phyloP scores from a whole-genome alignment of 1,140 invertebrate genomes.

The Oscheius sp. region DNA sequence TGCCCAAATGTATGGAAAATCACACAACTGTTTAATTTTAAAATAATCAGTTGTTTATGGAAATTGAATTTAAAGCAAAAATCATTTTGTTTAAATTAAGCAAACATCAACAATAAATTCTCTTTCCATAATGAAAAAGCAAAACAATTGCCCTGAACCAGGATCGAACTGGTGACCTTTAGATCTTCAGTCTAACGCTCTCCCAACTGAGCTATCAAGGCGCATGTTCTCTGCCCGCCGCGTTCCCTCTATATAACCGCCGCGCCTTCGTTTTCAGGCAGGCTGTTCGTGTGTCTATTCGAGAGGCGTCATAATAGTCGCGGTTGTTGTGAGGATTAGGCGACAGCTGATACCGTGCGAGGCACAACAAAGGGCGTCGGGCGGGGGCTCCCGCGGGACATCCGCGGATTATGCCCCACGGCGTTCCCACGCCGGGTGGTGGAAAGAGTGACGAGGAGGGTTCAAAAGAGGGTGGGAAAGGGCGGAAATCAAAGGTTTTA shows the following conservation, averaged over 20 bases:
- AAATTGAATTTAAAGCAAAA: too few relatives aligned
- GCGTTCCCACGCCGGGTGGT: not conserved
- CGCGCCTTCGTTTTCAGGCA: too few relatives aligned
- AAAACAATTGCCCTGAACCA: slow-evolving; percentile 44
- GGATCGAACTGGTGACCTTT: slow-evolving; percentile 55
- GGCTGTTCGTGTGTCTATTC: too few relatives aligned
- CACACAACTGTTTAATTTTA: too few relatives aligned
- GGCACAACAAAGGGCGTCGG: not conserved
- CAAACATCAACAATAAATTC: too few relatives aligned
- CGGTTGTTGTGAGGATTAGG: not conserved
- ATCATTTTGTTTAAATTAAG: too few relatives aligned
- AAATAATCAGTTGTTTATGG: too few relatives aligned
- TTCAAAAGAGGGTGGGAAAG: not conserved
- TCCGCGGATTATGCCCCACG: not conserved
- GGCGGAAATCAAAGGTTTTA: not conserved
- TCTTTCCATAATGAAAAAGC: too few relatives aligned
- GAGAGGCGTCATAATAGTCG: not conserved
- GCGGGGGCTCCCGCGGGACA: not conserved
- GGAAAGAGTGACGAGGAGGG: not conserved
- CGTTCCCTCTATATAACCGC: too few relatives aligned
- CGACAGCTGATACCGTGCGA: not conserved
- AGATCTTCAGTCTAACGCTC: slow-evolving; percentile 61
- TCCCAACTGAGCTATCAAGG: slow-evolving; percentile 60
- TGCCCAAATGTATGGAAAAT: too few relatives aligned
- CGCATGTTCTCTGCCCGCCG: too few relatives aligned